A percentile compares a stretch with the other conserved stretches of the same genome.
phyloP scores from a whole-genome alignment of 2,113 vertebrate genomes.

The Motacilla tschutschensis region DNA sequence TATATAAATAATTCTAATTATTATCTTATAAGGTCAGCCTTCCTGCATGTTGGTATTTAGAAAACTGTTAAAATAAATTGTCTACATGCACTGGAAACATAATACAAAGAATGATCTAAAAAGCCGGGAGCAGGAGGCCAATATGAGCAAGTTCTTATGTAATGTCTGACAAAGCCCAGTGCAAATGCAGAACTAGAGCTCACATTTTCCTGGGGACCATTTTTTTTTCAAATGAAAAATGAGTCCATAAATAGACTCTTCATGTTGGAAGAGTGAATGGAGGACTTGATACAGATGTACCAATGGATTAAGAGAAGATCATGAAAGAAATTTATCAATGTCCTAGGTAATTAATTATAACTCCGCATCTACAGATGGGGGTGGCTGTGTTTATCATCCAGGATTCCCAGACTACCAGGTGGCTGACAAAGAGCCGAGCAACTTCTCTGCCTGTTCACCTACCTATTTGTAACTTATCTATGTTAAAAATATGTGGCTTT shows the following conservation, averaged over 20 bases:
- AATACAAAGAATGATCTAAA: conserved; percentile 73
- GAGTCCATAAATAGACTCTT: conserved; percentile 60
- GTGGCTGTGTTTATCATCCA: conserved; percentile 62
- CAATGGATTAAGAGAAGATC: conserved; percentile 62
- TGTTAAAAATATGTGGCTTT: neutral
- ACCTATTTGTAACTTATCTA: neutral
- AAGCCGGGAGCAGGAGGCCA: conserved; percentile 68
- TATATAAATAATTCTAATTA: conserved; percentile 77
- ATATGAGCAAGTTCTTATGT: conserved; percentile 60
- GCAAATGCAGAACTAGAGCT: conserved; percentile 48
- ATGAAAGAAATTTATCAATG: conserved; percentile 70
- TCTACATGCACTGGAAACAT: conserved; percentile 68
- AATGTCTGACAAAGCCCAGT: conserved; percentile 60
- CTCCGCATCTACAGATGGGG: conserved; percentile 53
- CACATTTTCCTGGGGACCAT: conserved; percentile 68
- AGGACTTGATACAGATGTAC: conserved; percentile 42
- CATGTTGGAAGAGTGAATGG: neutral
- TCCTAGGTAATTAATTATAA: conserved; percentile 73
- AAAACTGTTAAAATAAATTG: conserved; percentile 74
- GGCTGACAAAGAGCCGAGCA: conserved; percentile 39
- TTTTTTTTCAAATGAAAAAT: conserved; percentile 70
- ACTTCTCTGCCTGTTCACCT: conserved; percentile 50
- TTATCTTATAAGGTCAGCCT: conserved; percentile 65
- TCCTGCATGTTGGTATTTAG: conserved; percentile 67
- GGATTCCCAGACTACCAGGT: conserved; percentile 54